A percentile compares a stretch with the other conserved stretches of the same genome.
Evolutionary conservation across 2,113 vertebrate genomes (phyloP).

Genomic region (Hyla sarda): DNA sequence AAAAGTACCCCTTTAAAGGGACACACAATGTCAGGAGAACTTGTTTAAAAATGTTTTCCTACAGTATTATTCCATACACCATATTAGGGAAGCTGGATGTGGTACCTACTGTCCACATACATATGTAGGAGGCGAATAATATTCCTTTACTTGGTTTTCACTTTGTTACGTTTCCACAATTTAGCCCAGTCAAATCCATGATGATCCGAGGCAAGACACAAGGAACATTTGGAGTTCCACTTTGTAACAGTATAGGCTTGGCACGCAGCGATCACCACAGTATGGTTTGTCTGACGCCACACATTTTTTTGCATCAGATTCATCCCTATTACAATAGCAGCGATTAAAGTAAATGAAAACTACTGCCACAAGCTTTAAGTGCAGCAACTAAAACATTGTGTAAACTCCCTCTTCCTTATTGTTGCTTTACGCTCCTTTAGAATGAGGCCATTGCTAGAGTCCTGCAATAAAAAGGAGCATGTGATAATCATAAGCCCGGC

Average conservation of each 20-base stretch:
- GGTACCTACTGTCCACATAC: no score
- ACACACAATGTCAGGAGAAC: no score
- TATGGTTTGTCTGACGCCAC: background rate
- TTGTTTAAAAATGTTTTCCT: no score
- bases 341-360: background rate
- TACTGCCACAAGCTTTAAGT: background rate
- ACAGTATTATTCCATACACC: no score
- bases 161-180: background rate
- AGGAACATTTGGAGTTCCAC: background rate
- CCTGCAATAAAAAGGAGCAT: constrained; percentile 9
- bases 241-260: background rate
- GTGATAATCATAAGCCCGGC: constrained; percentile 27
- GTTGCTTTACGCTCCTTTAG: background rate
- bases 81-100: no score
- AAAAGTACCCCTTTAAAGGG: no score
- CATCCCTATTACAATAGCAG: no score
- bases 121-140: background rate
- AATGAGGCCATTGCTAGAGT: background rate
- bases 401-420: background rate
- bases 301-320: background rate
- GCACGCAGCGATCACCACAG: background rate
- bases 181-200: background rate
- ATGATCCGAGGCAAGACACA: background rate
- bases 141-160: background rate
- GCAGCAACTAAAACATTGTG: background rate